These are phyloP conservation scores for Tympanuchus pallidicinctus DNA, from an alignment of 2,113 vertebrate species.

Conservation along the genomic window DNA sequence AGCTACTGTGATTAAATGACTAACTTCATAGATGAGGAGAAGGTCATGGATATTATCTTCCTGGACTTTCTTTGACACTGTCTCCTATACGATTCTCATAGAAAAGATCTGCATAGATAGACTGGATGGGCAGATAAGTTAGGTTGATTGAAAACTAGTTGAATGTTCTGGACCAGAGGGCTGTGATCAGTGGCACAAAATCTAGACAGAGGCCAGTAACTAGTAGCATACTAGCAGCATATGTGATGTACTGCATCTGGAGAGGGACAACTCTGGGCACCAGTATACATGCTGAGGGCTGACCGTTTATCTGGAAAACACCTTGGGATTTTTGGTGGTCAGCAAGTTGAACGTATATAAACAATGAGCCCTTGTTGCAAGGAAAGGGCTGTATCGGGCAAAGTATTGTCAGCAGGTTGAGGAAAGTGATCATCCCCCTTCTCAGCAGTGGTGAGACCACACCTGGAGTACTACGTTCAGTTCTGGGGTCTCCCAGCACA, in stretches of 20 bases:
- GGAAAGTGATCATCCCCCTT: too few relatives aligned
- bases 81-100: not conserved
- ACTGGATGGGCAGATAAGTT: not conserved
- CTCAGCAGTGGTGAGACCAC: too few relatives aligned
- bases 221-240: not conserved
- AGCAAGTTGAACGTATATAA: not conserved
- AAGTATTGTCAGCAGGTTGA: too few relatives aligned
- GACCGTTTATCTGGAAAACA: not conserved
- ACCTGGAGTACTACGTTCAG: too few relatives aligned
- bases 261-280: not conserved
- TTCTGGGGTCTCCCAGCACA: not conserved
- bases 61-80: not conserved
- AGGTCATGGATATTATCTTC: not conserved
- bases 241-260: not conserved
- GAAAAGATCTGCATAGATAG: not conserved
- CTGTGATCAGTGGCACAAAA: not conserved
- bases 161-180: not conserved
- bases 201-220: not conserved
- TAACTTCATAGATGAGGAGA: not conserved
- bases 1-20: not conserved
- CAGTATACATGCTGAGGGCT: not conserved
- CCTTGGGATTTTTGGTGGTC: not conserved
- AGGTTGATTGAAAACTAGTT: not conserved
- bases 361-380: not conserved
- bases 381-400: too few relatives aligned